Percentiles rank a stretch among this genome's conserved stretches.
Conservation (phyloP, 2,113 vertebrate genomes). For the Microtus richardsoni region DNA sequence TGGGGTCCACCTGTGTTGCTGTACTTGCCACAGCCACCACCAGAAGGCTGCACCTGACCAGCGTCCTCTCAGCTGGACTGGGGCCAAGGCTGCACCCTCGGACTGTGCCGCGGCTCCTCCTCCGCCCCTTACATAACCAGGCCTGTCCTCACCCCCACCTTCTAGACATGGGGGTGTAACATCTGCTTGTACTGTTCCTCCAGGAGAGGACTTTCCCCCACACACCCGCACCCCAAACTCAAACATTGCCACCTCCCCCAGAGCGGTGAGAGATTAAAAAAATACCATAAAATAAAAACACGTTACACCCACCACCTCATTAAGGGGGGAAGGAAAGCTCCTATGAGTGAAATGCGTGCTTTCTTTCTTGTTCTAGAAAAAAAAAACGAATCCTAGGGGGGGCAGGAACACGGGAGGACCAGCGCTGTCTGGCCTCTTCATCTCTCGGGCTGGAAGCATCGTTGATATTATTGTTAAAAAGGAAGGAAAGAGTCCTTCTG, state of each 20-base stretch:
- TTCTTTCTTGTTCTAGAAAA: conserved; percentile 58
- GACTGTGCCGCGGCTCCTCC: not conserved
- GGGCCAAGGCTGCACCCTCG: not conserved
- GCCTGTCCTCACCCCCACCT: conserved; percentile 65
- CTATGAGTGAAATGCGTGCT: not conserved
- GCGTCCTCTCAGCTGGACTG: not conserved
- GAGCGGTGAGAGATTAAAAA: conserved; percentile 45
- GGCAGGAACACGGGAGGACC: not conserved
- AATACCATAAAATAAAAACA: conserved; percentile 67
- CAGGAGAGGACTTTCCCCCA: conserved; percentile 47
- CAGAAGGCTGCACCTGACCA: rapidly evolving
- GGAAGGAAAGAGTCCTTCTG: not conserved
- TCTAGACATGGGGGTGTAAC: conserved; percentile 76
- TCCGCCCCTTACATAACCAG: conserved; percentile 67
- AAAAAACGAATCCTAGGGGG: not conserved
- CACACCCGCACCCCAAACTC: conserved; percentile 65
- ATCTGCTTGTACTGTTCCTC: conserved; percentile 67
- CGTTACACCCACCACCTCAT: conserved; percentile 48
- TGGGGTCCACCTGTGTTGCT: not conserved
- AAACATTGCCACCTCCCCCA: conserved; percentile 51
- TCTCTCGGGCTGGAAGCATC: not conserved
- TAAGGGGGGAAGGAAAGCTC: not conserved
- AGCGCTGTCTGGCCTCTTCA: not conserved
- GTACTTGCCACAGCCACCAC: rapidly evolving
- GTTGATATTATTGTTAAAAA: not conserved